Percentiles rank a stretch among this genome's conserved stretches.
phyloP scores from a whole-genome alignment of 2,113 vertebrate genomes.

The Mesembrinibis cayennensis region DNA sequence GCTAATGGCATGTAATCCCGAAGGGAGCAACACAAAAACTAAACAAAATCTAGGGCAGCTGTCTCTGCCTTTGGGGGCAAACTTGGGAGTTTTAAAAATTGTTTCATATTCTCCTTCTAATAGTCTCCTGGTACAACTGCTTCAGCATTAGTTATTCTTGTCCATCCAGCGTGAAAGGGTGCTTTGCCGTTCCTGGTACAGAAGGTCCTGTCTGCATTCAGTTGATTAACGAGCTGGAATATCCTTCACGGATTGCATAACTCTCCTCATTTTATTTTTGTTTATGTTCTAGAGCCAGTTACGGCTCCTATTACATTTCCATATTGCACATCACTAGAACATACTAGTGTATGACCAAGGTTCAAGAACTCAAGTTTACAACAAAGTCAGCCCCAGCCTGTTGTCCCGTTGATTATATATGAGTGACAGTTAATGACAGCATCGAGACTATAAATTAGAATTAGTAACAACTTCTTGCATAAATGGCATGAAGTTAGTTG shows the following conservation, averaged over 20 bases:
- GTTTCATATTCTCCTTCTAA: neutral
- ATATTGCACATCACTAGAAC: neutral
- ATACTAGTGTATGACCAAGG: neutral
- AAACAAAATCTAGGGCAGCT: conserved; percentile 16
- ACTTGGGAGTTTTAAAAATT: neutral
- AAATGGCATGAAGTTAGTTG: neutral
- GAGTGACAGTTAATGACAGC: conserved; percentile 14
- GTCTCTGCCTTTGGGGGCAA: neutral
- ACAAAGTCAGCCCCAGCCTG: neutral
- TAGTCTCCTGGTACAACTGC: neutral
- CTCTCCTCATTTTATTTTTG: conserved; percentile 37
- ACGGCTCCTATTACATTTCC: conserved; percentile 8
- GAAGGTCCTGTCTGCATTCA: conserved; percentile 5
- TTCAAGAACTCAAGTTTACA: neutral
- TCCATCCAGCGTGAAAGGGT: neutral
- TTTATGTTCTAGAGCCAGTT: conserved; percentile 15
- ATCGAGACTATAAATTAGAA: neutral
- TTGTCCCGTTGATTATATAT: neutral
- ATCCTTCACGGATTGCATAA: conserved; percentile 52
- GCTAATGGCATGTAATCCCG: conserved; percentile 21
- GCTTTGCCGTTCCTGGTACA: neutral
- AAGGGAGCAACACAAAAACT: neutral
- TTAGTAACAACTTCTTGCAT: neutral
- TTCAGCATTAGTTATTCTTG: neutral
- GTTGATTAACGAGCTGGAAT: conserved; percentile 40